Base-by-base conservation (phyloP, 2,888 invertebrate genomes). In the Diadromus collaris region DNA sequence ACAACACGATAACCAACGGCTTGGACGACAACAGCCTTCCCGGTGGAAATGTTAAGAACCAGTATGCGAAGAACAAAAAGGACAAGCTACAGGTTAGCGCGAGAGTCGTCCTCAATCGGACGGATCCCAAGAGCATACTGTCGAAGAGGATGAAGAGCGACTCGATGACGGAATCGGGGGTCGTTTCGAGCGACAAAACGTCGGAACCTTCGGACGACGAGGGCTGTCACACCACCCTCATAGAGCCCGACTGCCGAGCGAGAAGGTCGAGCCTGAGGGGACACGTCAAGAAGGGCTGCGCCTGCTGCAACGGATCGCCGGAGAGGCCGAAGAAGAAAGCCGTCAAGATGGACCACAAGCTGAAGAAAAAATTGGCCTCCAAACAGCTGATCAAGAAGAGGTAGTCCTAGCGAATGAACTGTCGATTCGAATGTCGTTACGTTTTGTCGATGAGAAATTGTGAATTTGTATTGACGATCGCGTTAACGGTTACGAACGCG, bases 241-340 rank as follows among this genome's bases (percentile, higher is more conserved):
- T 85, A 24, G 89, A 88, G 44, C 84, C 88, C 0, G 89, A 89
- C 69, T 88, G 89, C 64, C 85, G 88, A 0, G 89, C 90, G 0
- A 85, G 90, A 19, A 80, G 90, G 21, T 90, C 92, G 87, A 83
- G 93, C 89, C 91, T 91, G 0, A 90, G 94, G 0, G 94, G 93
- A 7, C 93, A 93, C 10, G 93, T 93, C 1, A 94, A 94, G 54
- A 83, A 83, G 32, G 93, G 93, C 67, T 94, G 94, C 85, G 92
- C 92, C 44, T 94, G 94, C 88, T 94, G 94, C 88, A 93, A 91
- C 86, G 94, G 94, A 7, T 91, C 92, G 0, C 92, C 93, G 0
- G 92, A 92, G 3, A 92, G 93, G 9, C 91, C 92, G 34, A 90
- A 92, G 56, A 92, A 93, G 68, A 93, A 93, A 83, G 69, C 85